phyloP scores from a whole-genome alignment of 1,140 invertebrate genomes.

The Batillaria attramentaria region DNA sequence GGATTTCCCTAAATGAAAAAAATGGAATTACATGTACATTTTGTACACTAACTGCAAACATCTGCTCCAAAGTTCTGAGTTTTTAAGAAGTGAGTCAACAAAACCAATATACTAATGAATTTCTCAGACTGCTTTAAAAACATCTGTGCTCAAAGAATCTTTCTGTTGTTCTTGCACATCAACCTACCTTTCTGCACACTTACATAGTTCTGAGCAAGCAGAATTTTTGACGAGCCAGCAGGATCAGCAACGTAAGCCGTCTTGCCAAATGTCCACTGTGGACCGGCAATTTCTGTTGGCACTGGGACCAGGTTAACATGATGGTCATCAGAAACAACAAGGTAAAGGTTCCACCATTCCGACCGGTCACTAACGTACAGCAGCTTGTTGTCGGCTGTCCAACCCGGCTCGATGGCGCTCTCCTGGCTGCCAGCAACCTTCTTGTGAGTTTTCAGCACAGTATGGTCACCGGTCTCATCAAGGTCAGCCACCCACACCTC shows the following conservation, averaged over 20 bases:
- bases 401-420: constrained; percentile 65
- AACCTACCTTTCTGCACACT: no score
- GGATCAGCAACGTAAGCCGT: constrained; percentile 57
- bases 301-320: constrained; percentile 58
- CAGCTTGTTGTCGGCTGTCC: constrained; percentile 63
- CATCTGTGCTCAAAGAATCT: no score
- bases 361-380: constrained; percentile 67
- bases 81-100: no score
- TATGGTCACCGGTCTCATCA: constrained; percentile 46
- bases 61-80: no score
- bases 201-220: constrained; percentile 44
- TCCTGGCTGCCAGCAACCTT: constrained; percentile 54
- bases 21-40: no score
- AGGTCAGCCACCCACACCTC: constrained; percentile 62
- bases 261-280: constrained; percentile 64
- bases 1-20: no score
- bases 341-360: constrained; percentile 71
- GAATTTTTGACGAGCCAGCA: constrained; percentile 51
- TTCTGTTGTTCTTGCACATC: no score
- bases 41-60: no score
- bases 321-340: constrained; percentile 52
- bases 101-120: no score
- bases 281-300: constrained; percentile 61
- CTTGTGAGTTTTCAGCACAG: constrained; percentile 40
- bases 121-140: no score